phyloP scores from a whole-genome alignment of 2,888 invertebrate species.

The Athetis lepigone region DNA sequence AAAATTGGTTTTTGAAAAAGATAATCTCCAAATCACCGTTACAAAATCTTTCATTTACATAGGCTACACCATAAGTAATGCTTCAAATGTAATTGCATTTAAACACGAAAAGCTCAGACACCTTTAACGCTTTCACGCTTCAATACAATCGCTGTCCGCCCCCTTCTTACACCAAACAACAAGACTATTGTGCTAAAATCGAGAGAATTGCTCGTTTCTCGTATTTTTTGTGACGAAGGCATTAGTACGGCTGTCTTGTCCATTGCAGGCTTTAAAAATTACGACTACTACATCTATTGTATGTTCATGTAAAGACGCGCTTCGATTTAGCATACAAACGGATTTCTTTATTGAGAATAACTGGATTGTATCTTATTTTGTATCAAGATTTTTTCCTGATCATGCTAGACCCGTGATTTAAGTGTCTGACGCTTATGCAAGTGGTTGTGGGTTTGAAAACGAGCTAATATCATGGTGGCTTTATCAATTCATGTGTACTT shows the following conservation, averaged over 20 bases:
- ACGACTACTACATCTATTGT: conserved; percentile 40
- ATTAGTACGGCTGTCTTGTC: conserved; percentile 61
- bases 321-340: conserved; percentile 16
- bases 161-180: conserved; percentile 27
- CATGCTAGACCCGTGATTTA: too few relatives aligned
- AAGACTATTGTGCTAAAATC: conserved; percentile 70
- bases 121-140: too few relatives aligned
- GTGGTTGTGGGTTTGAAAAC: too few relatives aligned
- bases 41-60: too few relatives aligned
- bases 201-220: conserved; percentile 70
- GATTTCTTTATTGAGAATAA: conserved; percentile 1
- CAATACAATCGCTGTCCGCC: neutral
- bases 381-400: neutral
- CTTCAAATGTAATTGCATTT: too few relatives aligned
- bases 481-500: too few relatives aligned
- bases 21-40: too few relatives aligned
- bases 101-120: too few relatives aligned
- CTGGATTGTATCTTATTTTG: conserved; percentile 6
- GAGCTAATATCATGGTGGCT: too few relatives aligned
- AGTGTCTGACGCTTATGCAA: too few relatives aligned
- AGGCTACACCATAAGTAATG: too few relatives aligned
- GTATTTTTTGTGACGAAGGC: conserved; percentile 69
- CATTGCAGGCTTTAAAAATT: conserved; percentile 52
- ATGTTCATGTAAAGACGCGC: conserved; percentile 23
- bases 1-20: too few relatives aligned